Evolutionary conservation across 2,888 invertebrate species (phyloP), one percentile per base, ranked within the genome.

Genomic region (Thymelicus sylvestris): DNA sequence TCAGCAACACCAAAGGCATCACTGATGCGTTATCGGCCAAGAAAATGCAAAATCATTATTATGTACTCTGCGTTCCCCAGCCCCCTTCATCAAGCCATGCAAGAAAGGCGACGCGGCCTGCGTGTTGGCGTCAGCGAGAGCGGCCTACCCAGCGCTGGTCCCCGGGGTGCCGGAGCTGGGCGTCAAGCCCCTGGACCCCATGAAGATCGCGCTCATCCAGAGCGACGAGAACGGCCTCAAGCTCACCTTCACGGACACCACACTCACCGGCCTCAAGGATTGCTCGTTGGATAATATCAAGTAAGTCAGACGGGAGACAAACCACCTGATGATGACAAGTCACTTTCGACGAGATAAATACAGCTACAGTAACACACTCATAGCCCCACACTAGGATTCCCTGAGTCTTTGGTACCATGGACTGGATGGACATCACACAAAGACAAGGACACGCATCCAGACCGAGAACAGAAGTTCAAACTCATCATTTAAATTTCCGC

Each of bases 71-170:
- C 8, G 2, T 10, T 24, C 24, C 55, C 3, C 81, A 92, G 93
- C 90, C 0, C 89, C 92, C 0, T 90, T 91, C 79, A 85, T 93
- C 69, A 88, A 75, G 63, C 90, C 91, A 55, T 92, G 93, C 79
- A 83, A 83, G 68, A 4, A 67, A 0, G 83, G 79, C 0, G 92
- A 93, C 81, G 76, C 75, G 2, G 74, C 77, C 0, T 93, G 93
- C 79, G 52, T 85, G 6, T 1, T 83, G 8, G 65, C 82, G 0
- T 85, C 92, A 0, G 85, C 88, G 0, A 85, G 85, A 47, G 86
- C 84, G 0, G 87, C 87, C 0, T 66, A 90, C 0, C 87, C 89
- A 0, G n/a, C 76, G 75, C 6, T 93, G 8, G 85, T 87, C 0
- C 72, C 75, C 0, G 93, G 93, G 0, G 75, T 89, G 19, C 88